Evolutionary conservation across 2,888 invertebrate species (phyloP), one percentile per base, ranked within the genome.

Genomic region (Drosophila recens): DNA sequence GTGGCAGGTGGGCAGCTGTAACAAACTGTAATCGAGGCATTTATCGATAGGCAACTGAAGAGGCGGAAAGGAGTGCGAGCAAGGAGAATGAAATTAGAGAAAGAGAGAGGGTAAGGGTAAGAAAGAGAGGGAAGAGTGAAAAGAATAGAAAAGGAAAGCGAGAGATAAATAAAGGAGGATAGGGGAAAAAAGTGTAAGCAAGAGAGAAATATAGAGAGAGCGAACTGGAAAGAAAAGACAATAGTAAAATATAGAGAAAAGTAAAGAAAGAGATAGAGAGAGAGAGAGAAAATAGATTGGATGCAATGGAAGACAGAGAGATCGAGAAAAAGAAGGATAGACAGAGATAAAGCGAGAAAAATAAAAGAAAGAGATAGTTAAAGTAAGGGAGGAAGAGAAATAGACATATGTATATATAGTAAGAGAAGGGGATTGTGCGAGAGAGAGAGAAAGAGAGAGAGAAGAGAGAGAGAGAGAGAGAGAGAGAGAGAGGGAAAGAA

Each of bases 1-100:
- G 48, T 48, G 48, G 48, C 36, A 51, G 13, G 10, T 10, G 38
- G 49, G 59, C 49, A 49, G 33, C 43, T 61, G 52, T 34, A 61
- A n/a, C 23, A 33, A 51, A 51, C 20, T 33, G 17, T 42, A 52
- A 8, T 52, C 42, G 61, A 52, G 52, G 52, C 40, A 4, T n/a
- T 42, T 40, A 40, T 49, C n/a, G 33, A 30, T 8, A 30, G 8
- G 30, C 30, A 30, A 30, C 8, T 33, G 23, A 27, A 1, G 8
- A 30, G 30, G 8, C 8, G 30, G 6, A 27, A 9, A n/a, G 15
- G 42, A 42, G 10, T 3, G 42, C 10, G 9, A 42, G 3, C 0
- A 11, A 10, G 43, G 20, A 30, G 17, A 17, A 17, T 1, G 17
- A 17, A 17, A 17, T 1, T 17, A 17, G 15, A 33, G 48, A 17